A percentile compares a stretch with the other conserved stretches of the same genome.
Evolutionary conservation across 2,797 vertebrate genomes (phyloP).

Genomic region (Australoheros facetus): DNA sequence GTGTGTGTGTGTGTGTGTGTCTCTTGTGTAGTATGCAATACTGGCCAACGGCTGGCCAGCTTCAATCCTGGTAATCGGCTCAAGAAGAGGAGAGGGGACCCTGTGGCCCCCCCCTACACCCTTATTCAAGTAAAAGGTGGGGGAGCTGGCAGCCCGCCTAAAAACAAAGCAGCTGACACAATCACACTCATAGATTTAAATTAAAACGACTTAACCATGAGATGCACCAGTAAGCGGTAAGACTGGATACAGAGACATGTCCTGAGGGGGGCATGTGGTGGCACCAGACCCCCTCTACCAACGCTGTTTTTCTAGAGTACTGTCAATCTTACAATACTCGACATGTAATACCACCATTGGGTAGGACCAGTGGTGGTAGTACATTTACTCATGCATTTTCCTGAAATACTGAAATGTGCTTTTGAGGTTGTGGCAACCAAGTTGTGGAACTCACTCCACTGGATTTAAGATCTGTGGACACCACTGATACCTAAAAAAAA

Average conservation of each 20-base stretch:
- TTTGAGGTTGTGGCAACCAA: no score
- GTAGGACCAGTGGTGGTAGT: no score
- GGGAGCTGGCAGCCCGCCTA: slow-evolving; percentile 42
- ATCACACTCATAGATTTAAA: slow-evolving; percentile 37
- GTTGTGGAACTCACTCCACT: no score
- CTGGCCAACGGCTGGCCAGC: slow-evolving; percentile 54
- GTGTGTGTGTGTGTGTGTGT: not conserved
- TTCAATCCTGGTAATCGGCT: slow-evolving; percentile 75
- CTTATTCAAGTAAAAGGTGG: slow-evolving; percentile 41
- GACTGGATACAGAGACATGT: not conserved
- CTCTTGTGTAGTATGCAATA: slow-evolving; percentile 20
- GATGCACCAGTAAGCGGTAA: slow-evolving; percentile 14
- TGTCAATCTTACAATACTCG: no score
- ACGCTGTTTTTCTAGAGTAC: not conserved
- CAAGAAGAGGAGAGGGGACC: slow-evolving; percentile 66
- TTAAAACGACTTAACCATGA: slow-evolving; percentile 43
- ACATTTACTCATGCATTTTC: no score
- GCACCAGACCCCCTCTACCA: not conserved
- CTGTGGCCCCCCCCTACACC: slow-evolving; percentile 46
- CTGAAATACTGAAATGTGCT: no score
- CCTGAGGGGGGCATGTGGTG: not conserved
- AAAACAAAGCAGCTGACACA: slow-evolving; percentile 49
- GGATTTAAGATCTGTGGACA: no score
- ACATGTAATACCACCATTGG: no score
- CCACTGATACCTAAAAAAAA: no score